phyloP scores from a whole-genome alignment of 2,797 vertebrate species.

The Strix occidentalis region DNA sequence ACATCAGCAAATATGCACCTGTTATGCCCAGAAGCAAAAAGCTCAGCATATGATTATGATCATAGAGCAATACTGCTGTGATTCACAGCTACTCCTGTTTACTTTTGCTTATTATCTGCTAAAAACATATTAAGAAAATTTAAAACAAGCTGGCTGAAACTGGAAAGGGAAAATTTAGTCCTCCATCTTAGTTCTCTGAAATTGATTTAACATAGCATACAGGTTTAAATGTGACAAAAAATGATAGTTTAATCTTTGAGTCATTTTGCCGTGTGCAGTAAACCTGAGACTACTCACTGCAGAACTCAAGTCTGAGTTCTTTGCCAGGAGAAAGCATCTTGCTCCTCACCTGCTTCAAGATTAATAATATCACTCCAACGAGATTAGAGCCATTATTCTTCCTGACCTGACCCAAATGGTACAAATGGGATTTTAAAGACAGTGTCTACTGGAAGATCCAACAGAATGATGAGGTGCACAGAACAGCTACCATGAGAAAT shows the following conservation, averaged over 20 bases:
- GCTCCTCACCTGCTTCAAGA: constrained; percentile 65
- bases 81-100: not conserved
- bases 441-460: constrained; percentile 61
- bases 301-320: constrained; percentile 38
- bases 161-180: not conserved
- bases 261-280: constrained; percentile 26
- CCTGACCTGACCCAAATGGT: constrained; percentile 74
- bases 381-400: constrained; percentile 78
- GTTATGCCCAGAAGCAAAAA: constrained; percentile 1
- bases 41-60: not conserved
- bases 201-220: constrained; percentile 24
- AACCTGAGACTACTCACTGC: constrained; percentile 49
- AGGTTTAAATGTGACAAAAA: constrained; percentile 48
- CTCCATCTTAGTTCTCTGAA: constrained; percentile 5
- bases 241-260: constrained; percentile 42
- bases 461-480: constrained; percentile 65
- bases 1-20: not conserved
- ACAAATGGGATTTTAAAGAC: constrained; percentile 79
- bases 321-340: constrained; percentile 54
- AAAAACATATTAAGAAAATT: constrained; percentile 2
- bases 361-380: constrained; percentile 73
- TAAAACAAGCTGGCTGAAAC: not conserved
- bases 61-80: constrained; percentile 1
- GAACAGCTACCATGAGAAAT: constrained; percentile 66
- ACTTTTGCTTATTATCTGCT: constrained; percentile 8